A percentile compares a stretch with the other conserved stretches of the same genome.
Conservation (phyloP, 2,888 invertebrate genomes). For the Scaeva pyrastri region DNA sequence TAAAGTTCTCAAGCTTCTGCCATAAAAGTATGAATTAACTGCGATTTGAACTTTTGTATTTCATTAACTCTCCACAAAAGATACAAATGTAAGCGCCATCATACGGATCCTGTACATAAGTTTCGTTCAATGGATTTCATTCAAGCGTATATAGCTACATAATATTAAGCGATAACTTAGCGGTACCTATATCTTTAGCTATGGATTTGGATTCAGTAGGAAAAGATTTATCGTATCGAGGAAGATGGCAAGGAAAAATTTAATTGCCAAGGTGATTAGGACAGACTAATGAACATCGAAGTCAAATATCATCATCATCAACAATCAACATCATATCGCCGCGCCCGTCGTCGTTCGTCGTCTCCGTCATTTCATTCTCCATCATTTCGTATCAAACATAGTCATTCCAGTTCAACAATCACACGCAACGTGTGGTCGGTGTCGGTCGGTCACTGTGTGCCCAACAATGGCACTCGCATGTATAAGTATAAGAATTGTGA, state of each 20-base stretch:
- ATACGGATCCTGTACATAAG: slow-evolving; percentile 1
- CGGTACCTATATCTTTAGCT: background rate
- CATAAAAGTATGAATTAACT: slow-evolving; percentile 10
- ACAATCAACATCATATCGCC: slow-evolving; percentile 65
- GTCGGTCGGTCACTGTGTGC: slow-evolving; percentile 44
- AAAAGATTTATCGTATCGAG: slow-evolving; percentile 67
- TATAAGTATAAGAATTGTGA: too few species aligned
- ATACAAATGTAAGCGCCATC: background rate
- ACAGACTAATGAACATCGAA: slow-evolving; percentile 74
- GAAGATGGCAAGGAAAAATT: slow-evolving; percentile 55
- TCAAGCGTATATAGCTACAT: slow-evolving; percentile 11
- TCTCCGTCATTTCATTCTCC: background rate
- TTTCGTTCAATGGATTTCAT: slow-evolving; percentile 35
- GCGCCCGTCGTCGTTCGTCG: background rate
- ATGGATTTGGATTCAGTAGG: slow-evolving; percentile 5
- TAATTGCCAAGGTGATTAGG: slow-evolving; percentile 76
- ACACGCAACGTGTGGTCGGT: slow-evolving; percentile 63
- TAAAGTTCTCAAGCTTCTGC: background rate
- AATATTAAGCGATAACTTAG: slow-evolving; percentile 54
- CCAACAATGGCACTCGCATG: slow-evolving; percentile 31
- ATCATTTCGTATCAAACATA: slow-evolving; percentile 21
- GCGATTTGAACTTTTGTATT: background rate
- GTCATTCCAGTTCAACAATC: slow-evolving; percentile 67
- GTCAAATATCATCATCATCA: slow-evolving; percentile 75
- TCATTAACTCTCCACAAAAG: background rate